phyloP scores from a whole-genome alignment of 2,113 vertebrate species.

The Progne subis region DNA sequence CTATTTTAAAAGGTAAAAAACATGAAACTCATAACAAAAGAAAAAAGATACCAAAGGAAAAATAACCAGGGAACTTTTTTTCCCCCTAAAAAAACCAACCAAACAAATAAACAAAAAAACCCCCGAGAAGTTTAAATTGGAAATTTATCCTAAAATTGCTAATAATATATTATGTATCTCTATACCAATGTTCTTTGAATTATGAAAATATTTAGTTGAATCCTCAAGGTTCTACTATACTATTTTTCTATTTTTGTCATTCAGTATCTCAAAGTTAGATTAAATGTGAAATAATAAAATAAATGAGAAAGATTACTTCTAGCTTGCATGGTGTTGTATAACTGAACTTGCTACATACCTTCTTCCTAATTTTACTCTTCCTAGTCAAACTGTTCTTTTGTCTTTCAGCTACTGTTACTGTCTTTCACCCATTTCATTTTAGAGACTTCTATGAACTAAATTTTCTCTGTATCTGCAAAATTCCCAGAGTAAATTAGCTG shows the following conservation, averaged over 20 bases:
- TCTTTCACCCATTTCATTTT: background rate
- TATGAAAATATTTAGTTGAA: background rate
- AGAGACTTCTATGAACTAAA: background rate
- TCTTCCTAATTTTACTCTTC: background rate
- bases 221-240: background rate
- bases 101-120: too few relatives aligned
- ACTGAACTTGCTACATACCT: background rate
- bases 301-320: background rate
- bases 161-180: background rate
- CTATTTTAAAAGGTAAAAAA: background rate
- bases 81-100: too few relatives aligned
- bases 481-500: constrained; percentile 73
- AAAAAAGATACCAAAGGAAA: background rate
- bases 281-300: background rate
- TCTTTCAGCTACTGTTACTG: background rate
- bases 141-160: background rate
- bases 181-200: background rate
- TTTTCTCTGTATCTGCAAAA: constrained; percentile 59
- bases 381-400: background rate
- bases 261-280: background rate
- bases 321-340: background rate
- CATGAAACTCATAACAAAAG: background rate
- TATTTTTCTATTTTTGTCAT: background rate
- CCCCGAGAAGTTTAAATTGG: background rate
- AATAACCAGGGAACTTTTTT: rapidly evolving